Conservation (phyloP, 2,797 vertebrate genomes). For the Apogon hyalosoma region DNA sequence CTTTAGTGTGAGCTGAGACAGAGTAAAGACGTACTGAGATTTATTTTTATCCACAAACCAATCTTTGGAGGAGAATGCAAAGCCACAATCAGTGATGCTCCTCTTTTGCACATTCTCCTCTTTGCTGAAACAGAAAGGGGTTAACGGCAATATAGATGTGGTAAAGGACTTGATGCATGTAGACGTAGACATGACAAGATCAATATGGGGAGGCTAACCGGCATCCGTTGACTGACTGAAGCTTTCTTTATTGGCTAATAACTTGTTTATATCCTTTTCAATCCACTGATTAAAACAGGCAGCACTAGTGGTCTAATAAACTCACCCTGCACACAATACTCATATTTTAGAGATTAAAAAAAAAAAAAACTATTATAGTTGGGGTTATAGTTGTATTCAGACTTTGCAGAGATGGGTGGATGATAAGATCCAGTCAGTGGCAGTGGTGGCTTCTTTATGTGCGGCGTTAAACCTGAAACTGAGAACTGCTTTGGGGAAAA, state of each 20-base stretch:
- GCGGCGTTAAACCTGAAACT: constrained; percentile 23
- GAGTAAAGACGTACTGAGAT: constrained; percentile 53
- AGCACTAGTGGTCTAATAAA: constrained; percentile 1
- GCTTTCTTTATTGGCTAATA: constrained; percentile 56
- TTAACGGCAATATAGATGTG: constrained; percentile 12
- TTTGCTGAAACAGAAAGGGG: constrained; percentile 2
- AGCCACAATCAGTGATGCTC: constrained; percentile 2
- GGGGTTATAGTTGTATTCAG: no score
- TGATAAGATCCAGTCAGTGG: constrained; percentile 16
- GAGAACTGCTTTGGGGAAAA: constrained; percentile 21
- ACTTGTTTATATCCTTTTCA: constrained; percentile 32
- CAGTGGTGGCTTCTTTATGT: constrained; percentile 5
- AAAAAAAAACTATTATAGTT: no score
- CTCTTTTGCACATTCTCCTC: neutral
- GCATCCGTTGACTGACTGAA: constrained; percentile 33
- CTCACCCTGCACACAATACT: constrained; percentile 8
- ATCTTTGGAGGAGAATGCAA: constrained; percentile 14
- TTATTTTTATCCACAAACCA: constrained; percentile 59
- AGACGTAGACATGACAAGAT: constrained; percentile 46
- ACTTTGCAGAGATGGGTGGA: neutral
- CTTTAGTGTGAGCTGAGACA: constrained; percentile 69
- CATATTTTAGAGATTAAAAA: no score
- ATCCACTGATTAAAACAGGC: constrained; percentile 44
- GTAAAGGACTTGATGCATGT: constrained; percentile 27
- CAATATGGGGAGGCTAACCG: constrained; percentile 39